Percentiles rank a stretch among this genome's conserved stretches.
These are phyloP conservation scores for Tetranychus urticae DNA, from an alignment of 1,140 invertebrate genomes.

Conservation along the genomic window DNA sequence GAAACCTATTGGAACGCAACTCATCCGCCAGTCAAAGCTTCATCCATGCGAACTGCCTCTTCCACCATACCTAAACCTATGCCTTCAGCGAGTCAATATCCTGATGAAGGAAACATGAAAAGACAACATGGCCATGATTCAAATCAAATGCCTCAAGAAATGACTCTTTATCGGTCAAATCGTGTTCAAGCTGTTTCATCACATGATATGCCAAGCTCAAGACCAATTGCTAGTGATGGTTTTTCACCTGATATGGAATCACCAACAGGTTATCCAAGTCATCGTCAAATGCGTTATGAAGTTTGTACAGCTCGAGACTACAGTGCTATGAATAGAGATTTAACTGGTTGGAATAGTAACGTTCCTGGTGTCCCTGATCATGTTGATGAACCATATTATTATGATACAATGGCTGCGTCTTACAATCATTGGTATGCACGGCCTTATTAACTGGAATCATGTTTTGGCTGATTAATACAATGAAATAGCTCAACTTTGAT, in stretches of 20 bases:
- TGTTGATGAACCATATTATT: neutral
- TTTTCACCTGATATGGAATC: neutral
- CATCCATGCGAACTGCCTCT: neutral
- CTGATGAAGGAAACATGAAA: neutral
- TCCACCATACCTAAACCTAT: neutral
- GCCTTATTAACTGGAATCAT: no score
- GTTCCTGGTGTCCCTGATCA: neutral
- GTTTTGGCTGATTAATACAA: no score
- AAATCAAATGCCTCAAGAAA: neutral
- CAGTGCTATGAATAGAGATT: neutral
- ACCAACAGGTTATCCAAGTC: neutral
- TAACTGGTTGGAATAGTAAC: neutral
- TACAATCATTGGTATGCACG: no score
- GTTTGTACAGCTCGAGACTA: slow-evolving; percentile 1
- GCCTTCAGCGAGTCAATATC: neutral
- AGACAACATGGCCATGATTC: neutral
- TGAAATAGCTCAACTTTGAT: no score
- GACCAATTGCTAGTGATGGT: slow-evolving; percentile 1
- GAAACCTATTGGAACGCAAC: slow-evolving; percentile 95
- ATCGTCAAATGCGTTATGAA: neutral
- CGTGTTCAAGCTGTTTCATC: neutral
- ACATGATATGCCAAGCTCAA: neutral
- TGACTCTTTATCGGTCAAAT: neutral
- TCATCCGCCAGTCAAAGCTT: slow-evolving; percentile 42
- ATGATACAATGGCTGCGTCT: no score